Conservation (phyloP, 2,113 vertebrate species). For the Muscicapa adusta region DNA sequence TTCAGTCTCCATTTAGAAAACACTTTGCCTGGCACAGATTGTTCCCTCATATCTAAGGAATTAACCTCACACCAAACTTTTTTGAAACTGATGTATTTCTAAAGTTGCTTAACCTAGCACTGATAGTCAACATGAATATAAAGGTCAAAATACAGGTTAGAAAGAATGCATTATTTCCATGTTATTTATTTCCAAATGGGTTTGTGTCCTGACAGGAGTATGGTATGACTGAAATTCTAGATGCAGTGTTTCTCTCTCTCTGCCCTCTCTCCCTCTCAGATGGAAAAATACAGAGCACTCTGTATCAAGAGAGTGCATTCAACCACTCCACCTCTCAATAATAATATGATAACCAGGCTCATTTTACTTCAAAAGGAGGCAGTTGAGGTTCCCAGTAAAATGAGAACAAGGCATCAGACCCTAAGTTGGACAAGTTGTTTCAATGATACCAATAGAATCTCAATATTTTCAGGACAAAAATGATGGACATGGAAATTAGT, state of each 20-base stretch:
- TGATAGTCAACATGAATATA: neutral
- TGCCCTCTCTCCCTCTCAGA: neutral
- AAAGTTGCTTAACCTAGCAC: neutral
- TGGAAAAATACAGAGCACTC: neutral
- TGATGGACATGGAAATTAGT: neutral
- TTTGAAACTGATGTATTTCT: neutral
- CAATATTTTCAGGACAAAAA: neutral
- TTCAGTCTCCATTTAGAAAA: neutral
- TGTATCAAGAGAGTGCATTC: neutral
- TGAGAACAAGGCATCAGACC: neutral
- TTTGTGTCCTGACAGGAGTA: neutral
- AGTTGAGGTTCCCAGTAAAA: neutral
- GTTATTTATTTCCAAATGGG: neutral
- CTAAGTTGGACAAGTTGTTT: neutral
- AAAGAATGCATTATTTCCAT: neutral
- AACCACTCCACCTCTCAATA: neutral
- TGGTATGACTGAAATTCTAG: neutral
- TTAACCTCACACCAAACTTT: neutral
- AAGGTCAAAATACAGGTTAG: neutral
- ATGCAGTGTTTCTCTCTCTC: neutral
- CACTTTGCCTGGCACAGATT: neutral
- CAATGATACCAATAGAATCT: neutral
- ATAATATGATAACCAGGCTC: neutral
- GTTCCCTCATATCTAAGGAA: neutral
- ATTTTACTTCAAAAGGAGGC: neutral